Evolutionary conservation across 1,140 invertebrate genomes (phyloP), one percentile per base, ranked within the genome.

Genomic region (Neodiprion pinetum): DNA sequence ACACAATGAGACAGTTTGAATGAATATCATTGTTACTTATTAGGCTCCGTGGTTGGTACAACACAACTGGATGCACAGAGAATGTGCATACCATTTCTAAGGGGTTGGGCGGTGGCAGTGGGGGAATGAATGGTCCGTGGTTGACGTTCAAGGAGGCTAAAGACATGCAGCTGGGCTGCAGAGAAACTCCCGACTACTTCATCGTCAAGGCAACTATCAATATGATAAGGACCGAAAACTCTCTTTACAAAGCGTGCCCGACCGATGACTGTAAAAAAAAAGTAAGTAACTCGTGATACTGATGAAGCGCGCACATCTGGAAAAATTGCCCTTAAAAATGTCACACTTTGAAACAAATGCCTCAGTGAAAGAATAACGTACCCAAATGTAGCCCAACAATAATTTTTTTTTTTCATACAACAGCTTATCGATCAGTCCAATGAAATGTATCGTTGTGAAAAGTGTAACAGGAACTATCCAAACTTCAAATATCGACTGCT

Each of bases 401-500:
- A 21, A 10, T 17, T 17, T 70, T 71, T 73, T 40, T 67, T 7
- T 21, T 21, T 67, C 67, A 10, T 49, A 61, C 47, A 48, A 72
- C 28, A 91, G 90, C 85, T 96, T 1, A 88, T 98, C 47, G 97
- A 99, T 88, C 91, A 94, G 83, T 92, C 94, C 67, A 97, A 97
- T 85, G 96, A 95, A 9, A 90, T 94, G 78, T 99, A 93, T 84
- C 91, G 96, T 75, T 99, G 98, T 86, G 98, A 99, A 85, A 99
- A 99, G 86, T 99, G 98, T 86, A 92, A 94, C 77, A 90, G 92
- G 68, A 95, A 96, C 75, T 96, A 92, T 84, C 92, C 94, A 0
- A 94, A 95, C 78, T 99, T 94, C 83, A 96, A 95, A 80, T 97
- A 96, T 88, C 91, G 97, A 67, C 86, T 98, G 75, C 90, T 99